These are phyloP conservation scores for Picathartes gymnocephalus DNA, from an alignment of 2,113 vertebrate genomes.

Conservation along the genomic window DNA sequence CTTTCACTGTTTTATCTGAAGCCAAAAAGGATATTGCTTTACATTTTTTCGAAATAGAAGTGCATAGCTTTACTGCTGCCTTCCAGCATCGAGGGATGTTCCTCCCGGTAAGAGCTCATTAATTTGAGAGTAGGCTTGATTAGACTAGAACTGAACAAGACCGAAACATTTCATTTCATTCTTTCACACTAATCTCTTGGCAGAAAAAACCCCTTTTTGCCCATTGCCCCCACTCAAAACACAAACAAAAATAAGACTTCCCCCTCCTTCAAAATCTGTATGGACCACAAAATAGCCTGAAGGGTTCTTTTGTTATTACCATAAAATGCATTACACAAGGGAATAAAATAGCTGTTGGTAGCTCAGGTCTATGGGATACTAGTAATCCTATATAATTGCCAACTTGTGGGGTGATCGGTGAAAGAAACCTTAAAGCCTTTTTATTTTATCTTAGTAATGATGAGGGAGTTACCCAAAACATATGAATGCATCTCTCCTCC, in stretches of 20 bases:
- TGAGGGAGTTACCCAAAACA: slow-evolving; percentile 59
- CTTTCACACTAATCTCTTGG: slow-evolving; percentile 58
- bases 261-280: slow-evolving; percentile 23
- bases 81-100: not conserved
- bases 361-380: slow-evolving; percentile 41
- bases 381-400: slow-evolving; percentile 65
- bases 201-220: not conserved
- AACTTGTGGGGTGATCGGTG: slow-evolving; percentile 19
- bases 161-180: slow-evolving; percentile 22
- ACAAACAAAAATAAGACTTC: slow-evolving; percentile 55
- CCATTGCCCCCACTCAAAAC: not conserved
- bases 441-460: slow-evolving; percentile 57
- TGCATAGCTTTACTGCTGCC: slow-evolving; percentile 39
- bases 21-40: slow-evolving; percentile 64
- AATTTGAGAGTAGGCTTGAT: slow-evolving; percentile 59
- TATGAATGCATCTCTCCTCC: slow-evolving; percentile 29
- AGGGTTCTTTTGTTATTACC: slow-evolving; percentile 47
- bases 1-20: slow-evolving; percentile 53
- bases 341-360: slow-evolving; percentile 47
- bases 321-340: not conserved
- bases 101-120: slow-evolving; percentile 36
- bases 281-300: slow-evolving; percentile 46
- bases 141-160: slow-evolving; percentile 43
- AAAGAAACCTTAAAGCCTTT: slow-evolving; percentile 51
- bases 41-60: slow-evolving; percentile 53